These are phyloP conservation scores for Catalaphyllia jardinei DNA, from an alignment of 64 coral and sea anemone genomes.

Conservation along the genomic window DNA sequence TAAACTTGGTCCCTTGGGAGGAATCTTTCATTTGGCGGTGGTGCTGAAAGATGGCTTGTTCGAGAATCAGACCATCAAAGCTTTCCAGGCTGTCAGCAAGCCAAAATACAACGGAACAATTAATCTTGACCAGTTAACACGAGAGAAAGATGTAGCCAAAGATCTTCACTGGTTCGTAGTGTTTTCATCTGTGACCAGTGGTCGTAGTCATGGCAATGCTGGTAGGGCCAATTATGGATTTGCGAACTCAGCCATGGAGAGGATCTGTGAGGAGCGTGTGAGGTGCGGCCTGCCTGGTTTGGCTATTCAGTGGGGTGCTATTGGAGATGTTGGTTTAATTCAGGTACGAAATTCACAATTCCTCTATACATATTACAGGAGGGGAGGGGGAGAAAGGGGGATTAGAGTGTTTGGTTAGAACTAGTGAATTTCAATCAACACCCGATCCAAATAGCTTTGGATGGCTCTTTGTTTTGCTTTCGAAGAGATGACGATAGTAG, in stretches of 20 bases:
- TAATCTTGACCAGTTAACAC: slow-evolving; percentile 65
- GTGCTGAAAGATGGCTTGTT: slow-evolving; percentile 73
- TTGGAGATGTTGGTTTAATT: slow-evolving; percentile 85
- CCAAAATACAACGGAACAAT: slow-evolving; percentile 82
- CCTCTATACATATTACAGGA: too few species aligned
- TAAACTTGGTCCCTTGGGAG: slow-evolving; percentile 65
- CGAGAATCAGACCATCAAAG: slow-evolving; percentile 67
- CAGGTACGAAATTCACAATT: slow-evolving; percentile 31
- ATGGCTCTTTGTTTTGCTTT: too few species aligned
- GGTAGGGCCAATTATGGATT: slow-evolving; percentile 83
- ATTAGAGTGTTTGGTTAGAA: too few species aligned
- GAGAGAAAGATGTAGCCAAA: slow-evolving; percentile 53
- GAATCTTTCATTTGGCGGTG: slow-evolving; percentile 84
- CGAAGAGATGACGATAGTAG: too few species aligned
- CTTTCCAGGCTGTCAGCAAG: slow-evolving; percentile 62
- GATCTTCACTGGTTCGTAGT: slow-evolving; percentile 83
- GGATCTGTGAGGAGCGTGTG: slow-evolving; percentile 71
- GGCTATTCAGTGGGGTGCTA: slow-evolving; percentile 85
- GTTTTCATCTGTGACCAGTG: slow-evolving; percentile 83
- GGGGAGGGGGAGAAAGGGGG: too few species aligned
- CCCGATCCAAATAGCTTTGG: background rate
- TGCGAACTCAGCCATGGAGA: slow-evolving; percentile 88
- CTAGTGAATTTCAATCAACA: too few species aligned
- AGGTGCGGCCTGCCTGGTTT: slow-evolving; percentile 67
- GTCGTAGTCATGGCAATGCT: slow-evolving; percentile 62